phyloP scores from a whole-genome alignment of 1,140 invertebrate genomes.

The Cephus cinctus region DNA sequence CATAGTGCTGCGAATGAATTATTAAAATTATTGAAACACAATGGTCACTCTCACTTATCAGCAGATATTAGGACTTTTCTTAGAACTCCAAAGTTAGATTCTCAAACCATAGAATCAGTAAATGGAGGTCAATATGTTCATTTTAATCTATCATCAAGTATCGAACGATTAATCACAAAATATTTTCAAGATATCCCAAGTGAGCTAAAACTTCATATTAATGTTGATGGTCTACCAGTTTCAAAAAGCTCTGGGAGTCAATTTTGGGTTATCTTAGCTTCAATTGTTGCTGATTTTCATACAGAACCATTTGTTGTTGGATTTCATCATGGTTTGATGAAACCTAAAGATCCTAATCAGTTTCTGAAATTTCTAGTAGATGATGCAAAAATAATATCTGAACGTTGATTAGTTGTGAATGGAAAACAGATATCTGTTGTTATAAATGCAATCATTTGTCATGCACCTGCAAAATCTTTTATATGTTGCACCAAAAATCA shows the following conservation, averaged over 20 bases:
- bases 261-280: neutral
- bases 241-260: neutral
- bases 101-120: no score
- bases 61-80: no score
- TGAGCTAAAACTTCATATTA: neutral
- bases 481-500: slow-evolving; percentile 35
- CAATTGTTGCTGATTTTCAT: neutral
- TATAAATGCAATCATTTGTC: slow-evolving; percentile 8
- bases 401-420: neutral
- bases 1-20: no score
- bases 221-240: neutral
- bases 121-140: no score
- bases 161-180: no score
- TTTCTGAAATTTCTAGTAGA: neutral
- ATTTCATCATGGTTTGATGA: neutral
- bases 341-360: neutral
- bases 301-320: neutral
- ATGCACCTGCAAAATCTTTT: slow-evolving; percentile 37
- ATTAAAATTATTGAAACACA: no score
- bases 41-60: no score
- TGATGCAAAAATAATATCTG: neutral
- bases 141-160: no score
- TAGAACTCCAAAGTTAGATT: no score
- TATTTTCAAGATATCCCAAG: neutral
- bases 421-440: neutral